Conservation (phyloP, 2,888 invertebrate genomes). For the Anorthoa munda region DNA sequence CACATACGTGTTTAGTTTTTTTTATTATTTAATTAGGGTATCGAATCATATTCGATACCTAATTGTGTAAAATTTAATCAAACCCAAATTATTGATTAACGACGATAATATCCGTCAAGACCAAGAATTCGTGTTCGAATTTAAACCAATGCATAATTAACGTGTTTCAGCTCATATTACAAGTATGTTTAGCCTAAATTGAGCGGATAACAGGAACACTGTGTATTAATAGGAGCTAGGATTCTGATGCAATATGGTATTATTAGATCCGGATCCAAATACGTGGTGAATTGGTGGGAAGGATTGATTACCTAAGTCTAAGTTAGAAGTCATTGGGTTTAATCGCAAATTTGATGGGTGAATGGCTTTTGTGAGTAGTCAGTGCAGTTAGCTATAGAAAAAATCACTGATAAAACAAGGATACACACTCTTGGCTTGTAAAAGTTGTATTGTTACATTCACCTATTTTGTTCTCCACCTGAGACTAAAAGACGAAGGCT, state of each 20-base stretch:
- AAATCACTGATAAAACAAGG: too few relatives aligned
- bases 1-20: too few relatives aligned
- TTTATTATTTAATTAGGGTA: too few relatives aligned
- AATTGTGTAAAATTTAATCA: too few relatives aligned
- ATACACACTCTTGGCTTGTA: background rate
- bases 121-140: background rate
- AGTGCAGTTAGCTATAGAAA: too few relatives aligned
- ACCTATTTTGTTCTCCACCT: constrained; percentile 17
- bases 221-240: background rate
- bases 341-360: background rate
- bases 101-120: background rate
- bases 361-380: too few relatives aligned
- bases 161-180: background rate
- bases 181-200: constrained; percentile 16
- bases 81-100: background rate
- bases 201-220: background rate
- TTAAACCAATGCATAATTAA: background rate
- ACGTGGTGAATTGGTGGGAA: background rate
- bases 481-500: background rate
- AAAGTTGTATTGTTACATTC: constrained; percentile 12
- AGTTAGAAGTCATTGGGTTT: background rate
- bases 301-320: background rate
- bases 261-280: background rate
- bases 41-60: too few relatives aligned
- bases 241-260: too few relatives aligned